phyloP scores from a whole-genome alignment of 2,113 vertebrate genomes.

The Tursiops truncatus region DNA sequence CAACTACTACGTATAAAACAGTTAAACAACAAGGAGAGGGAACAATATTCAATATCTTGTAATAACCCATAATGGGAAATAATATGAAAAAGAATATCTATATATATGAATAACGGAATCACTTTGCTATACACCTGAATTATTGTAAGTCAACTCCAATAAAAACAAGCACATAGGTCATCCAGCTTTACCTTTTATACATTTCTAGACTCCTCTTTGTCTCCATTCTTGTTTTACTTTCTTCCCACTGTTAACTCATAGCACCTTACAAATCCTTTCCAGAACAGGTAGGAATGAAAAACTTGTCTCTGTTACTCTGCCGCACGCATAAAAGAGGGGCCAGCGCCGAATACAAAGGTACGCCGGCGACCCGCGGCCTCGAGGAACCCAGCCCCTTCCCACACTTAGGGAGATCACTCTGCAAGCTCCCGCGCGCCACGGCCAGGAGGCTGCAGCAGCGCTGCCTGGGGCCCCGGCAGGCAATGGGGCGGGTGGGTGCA shows the following conservation, averaged over 20 bases:
- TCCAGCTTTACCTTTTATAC: neutral
- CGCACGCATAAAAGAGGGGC: neutral
- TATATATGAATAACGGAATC: neutral
- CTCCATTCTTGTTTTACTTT: neutral
- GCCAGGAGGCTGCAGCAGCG: neutral
- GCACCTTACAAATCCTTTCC: neutral
- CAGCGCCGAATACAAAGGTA: neutral
- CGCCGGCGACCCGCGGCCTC: neutral
- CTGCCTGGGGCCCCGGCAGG: neutral
- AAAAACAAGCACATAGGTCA: neutral
- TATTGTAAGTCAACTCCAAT: neutral
- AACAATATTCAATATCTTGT: neutral
- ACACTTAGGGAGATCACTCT: neutral
- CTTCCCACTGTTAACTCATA: neutral
- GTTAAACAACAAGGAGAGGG: too few relatives aligned
- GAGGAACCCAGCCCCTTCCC: neutral
- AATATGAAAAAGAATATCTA: neutral
- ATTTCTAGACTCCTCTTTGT: neutral
- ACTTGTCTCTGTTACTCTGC: too few relatives aligned
- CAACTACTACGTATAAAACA: neutral
- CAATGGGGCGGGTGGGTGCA: neutral
- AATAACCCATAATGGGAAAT: neutral
- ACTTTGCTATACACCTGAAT: neutral
- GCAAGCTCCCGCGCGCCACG: accelerated
- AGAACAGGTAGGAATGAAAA: neutral